Evolutionary conservation across 53 echinoderm and acorn worm genomes (phyloP).

Genomic region (Crossaster papposus): DNA sequence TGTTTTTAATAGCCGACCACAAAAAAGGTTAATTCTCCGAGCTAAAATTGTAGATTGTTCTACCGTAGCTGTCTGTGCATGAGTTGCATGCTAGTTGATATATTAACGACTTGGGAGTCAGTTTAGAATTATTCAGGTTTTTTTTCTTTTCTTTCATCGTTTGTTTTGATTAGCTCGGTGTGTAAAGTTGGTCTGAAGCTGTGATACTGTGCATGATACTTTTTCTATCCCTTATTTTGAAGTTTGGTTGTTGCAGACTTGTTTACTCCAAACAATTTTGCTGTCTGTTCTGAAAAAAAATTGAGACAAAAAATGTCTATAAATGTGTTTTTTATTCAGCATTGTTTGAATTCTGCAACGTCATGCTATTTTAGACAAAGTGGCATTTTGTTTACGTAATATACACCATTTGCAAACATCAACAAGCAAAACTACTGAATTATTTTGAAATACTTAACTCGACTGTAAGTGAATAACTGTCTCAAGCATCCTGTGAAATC

Average conservation of each 20-base stretch:
- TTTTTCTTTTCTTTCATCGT: neutral
- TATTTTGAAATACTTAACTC: too few species aligned
- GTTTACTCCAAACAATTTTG: neutral
- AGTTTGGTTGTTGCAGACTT: neutral
- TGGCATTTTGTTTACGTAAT: too few species aligned
- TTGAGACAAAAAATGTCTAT: too few species aligned
- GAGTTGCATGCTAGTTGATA: neutral
- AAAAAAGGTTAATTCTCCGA: neutral
- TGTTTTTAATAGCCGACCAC: too few species aligned
- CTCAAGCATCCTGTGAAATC: too few species aligned
- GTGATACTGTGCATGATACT: neutral
- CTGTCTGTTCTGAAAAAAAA: too few species aligned
- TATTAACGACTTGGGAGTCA: neutral
- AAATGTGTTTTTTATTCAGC: too few species aligned
- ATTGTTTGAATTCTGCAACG: too few species aligned
- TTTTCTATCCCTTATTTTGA: neutral
- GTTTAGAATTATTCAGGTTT: neutral
- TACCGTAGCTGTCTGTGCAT: neutral
- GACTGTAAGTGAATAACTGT: too few species aligned
- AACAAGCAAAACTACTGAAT: too few species aligned
- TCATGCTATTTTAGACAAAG: too few species aligned
- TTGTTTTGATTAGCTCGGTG: neutral
- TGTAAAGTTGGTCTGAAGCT: neutral
- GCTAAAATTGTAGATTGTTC: neutral
- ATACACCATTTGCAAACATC: too few species aligned